These are phyloP conservation scores for Percopsis transmontana DNA, from an alignment of 2,113 vertebrate species.

Conservation along the genomic window DNA sequence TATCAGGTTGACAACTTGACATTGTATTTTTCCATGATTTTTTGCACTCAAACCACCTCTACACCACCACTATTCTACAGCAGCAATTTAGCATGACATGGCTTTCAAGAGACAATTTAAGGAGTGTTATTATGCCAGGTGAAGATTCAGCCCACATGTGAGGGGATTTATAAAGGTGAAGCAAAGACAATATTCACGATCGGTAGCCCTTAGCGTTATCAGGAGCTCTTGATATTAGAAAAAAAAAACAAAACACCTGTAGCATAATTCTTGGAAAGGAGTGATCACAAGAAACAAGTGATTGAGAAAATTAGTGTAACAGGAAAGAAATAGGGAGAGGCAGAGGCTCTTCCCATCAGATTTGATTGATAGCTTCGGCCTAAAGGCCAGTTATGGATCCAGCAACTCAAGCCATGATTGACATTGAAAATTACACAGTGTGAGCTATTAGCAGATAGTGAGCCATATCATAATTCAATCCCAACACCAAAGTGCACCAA, in stretches of 20 bases:
- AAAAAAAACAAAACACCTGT: neutral
- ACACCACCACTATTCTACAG: neutral
- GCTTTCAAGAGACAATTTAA: neutral
- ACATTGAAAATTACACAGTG: constrained; percentile 71
- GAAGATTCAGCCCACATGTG: no score
- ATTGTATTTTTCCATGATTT: constrained; percentile 18
- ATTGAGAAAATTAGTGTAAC: neutral
- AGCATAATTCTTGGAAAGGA: no score
- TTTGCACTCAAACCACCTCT: constrained; percentile 8
- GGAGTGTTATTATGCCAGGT: neutral
- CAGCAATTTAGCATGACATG: neutral
- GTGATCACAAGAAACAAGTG: neutral
- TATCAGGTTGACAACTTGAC: neutral
- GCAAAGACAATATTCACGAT: constrained; percentile 6
- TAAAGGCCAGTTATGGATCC: constrained; percentile 65
- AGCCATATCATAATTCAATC: constrained; percentile 77
- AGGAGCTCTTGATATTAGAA: neutral
- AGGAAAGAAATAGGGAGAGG: constrained; percentile 40
- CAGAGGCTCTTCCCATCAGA: constrained; percentile 35
- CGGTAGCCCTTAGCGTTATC: neutral
- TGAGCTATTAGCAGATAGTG: constrained; percentile 75
- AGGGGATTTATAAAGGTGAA: neutral
- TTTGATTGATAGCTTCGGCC: constrained; percentile 49
- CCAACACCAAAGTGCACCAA: constrained; percentile 70
- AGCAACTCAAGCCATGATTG: constrained; percentile 63